Base-by-base conservation (phyloP, 1,140 invertebrate species). In the Leptopilina boulardi region DNA sequence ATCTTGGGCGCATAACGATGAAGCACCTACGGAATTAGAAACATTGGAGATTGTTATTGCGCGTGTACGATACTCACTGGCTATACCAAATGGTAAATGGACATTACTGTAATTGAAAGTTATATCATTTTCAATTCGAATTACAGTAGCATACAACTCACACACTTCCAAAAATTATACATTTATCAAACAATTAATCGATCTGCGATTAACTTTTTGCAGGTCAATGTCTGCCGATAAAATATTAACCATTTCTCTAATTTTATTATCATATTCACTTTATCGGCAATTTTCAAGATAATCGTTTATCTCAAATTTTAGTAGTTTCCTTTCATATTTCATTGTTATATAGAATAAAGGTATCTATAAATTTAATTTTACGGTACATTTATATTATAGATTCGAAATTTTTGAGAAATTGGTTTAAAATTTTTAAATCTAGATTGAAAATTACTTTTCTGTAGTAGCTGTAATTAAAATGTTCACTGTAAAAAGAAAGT, bases 1-100 rank as follows among this genome's bases (percentile, higher is more conserved):
- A 66, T 66, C 59, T 66, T 34, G 59, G 59, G 23, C 23, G 59
- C 59, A 66, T 66, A 66, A 66, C 59, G 59, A 66, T 66, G 59
- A 66, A 66, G 59, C 26, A 66, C 59, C 59, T 66, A 66, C 59
- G 59, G 59, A 66, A 66, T 66, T 66, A 66, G 59, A 66, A 66
- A 66, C 59, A 66, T 66, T 30, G 26, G 59, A 66, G 59, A 66
- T 66, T 66, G 59, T 30, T 66, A 66, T 66, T 66, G 59, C 23
- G 59, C 23, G 26, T 23, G 59, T 66, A 66, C 59, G 59, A 66
- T 66, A 66, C 59, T 66, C 26, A 30, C 23, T 66, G 30, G 23
- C 59, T 38, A 38, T 23, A 66, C 5, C 23, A n/a, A n/a, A 30
- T 23, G 23, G 59, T 66, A 66, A 66, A 66, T 66, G 59, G 59